Conservation (phyloP, 1,140 invertebrate genomes). For the Drosophila santomea region DNA sequence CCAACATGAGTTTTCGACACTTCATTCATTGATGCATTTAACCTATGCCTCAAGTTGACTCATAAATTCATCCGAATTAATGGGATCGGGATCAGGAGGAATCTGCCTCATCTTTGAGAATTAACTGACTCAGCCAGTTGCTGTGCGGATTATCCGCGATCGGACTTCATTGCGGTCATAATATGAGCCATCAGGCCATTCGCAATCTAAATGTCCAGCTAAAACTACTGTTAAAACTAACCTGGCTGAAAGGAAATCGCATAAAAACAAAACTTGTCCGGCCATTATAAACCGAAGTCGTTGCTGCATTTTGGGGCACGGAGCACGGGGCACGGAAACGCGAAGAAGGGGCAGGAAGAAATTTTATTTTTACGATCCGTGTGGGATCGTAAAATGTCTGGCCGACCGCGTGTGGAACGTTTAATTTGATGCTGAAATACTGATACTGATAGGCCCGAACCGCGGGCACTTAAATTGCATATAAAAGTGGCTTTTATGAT, state of each 20-base stretch:
- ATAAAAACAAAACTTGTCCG: conserved; percentile 46
- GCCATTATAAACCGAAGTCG: conserved; percentile 11
- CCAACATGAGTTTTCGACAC: neutral
- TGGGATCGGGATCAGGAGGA: neutral
- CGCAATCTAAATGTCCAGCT: conserved; percentile 45
- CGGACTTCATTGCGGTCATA: conserved; percentile 5
- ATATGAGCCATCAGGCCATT: conserved; percentile 29
- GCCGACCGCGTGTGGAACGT: conserved; percentile 33
- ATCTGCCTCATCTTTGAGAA: neutral
- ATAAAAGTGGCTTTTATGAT: conserved; percentile 80
- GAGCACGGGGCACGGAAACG: neutral
- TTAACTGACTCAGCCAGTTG: neutral
- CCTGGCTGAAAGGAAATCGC: conserved; percentile 44
- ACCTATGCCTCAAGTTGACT: neutral
- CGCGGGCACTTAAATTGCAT: conserved; percentile 64
- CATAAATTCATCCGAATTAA: neutral
- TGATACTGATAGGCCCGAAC: conserved; percentile 44
- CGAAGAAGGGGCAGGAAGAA: neutral
- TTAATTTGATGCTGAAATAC: conserved; percentile 80
- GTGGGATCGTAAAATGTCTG: conserved; percentile 37
- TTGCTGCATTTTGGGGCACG: conserved; percentile 8
- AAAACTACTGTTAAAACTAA: conserved; percentile 68
- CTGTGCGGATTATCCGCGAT: conserved; percentile 6
- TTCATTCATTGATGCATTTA: neutral
- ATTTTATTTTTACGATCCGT: conserved; percentile 39